These are phyloP conservation scores for Piscicola geometra DNA, from an alignment of 2,888 invertebrate species.

Conservation along the genomic window DNA sequence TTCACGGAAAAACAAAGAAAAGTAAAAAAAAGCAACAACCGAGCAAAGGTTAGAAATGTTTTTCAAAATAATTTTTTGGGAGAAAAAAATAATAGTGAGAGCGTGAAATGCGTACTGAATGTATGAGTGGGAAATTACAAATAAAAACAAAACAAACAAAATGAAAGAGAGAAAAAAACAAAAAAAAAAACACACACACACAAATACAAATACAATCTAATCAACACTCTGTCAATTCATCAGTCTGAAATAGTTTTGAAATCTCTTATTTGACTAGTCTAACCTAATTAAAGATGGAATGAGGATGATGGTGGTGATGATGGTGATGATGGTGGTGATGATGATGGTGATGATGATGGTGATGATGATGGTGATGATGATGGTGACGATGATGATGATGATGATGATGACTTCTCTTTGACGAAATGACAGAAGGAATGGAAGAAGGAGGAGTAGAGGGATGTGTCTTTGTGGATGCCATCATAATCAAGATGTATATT, in stretches of 20 bases:
- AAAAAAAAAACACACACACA: too few species aligned
- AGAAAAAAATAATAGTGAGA: too few species aligned
- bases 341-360: conserved; percentile 33
- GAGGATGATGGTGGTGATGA: background rate
- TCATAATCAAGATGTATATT: background rate
- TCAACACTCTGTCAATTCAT: background rate
- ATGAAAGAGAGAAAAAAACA: too few species aligned
- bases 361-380: conserved; percentile 35
- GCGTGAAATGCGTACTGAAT: too few species aligned
- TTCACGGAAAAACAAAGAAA: too few species aligned
- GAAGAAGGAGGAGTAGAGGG: too few species aligned
- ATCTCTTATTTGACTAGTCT: background rate
- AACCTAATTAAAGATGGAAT: background rate
- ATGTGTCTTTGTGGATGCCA: background rate
- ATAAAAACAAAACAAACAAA: background rate
- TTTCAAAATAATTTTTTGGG: too few species aligned
- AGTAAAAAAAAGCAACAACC: too few species aligned
- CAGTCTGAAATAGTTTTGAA: background rate
- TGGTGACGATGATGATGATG: conserved; percentile 33
- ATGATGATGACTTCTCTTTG: conserved; percentile 8
- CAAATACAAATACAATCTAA: background rate
- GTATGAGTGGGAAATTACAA: too few species aligned
- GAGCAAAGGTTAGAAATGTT: too few species aligned
- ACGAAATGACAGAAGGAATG: background rate
- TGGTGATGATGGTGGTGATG: conserved; percentile 29